These are phyloP conservation scores for Redunca redunca DNA, from an alignment of 2,113 vertebrate species.

Conservation along the genomic window DNA sequence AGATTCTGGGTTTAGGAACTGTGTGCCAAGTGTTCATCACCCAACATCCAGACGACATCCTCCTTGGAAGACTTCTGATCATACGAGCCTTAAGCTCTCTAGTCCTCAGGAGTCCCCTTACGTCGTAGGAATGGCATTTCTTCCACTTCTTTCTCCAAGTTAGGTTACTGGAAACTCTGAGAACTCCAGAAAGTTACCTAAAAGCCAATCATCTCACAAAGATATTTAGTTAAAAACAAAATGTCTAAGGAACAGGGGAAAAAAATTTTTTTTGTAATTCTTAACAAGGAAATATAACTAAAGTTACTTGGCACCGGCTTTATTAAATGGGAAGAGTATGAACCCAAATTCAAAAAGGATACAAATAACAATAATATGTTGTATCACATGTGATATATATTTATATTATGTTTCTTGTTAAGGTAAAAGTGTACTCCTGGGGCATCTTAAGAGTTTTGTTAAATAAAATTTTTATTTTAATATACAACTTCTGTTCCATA, in stretches of 20 bases:
- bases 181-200: background rate
- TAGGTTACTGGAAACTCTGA: background rate
- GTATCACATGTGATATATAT: background rate
- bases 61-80: background rate
- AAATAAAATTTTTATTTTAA: background rate
- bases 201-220: background rate
- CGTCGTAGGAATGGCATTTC: background rate
- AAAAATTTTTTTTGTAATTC: background rate
- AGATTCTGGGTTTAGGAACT: background rate
- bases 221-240: background rate
- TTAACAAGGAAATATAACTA: background rate
- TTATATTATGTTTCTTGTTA: background rate
- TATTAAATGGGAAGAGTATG: background rate
- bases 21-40: background rate
- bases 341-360: background rate
- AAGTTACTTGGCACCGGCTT: background rate
- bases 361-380: background rate
- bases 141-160: background rate
- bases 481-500: background rate
- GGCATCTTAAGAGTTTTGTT: background rate
- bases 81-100: fast-evolving
- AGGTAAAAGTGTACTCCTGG: background rate
- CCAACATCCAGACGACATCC: too few relatives aligned
- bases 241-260: background rate
- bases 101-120: background rate